Evolutionary conservation across 1,140 invertebrate genomes (phyloP), one percentile per base, ranked within the genome.

Genomic region (Orchestia grillus): DNA sequence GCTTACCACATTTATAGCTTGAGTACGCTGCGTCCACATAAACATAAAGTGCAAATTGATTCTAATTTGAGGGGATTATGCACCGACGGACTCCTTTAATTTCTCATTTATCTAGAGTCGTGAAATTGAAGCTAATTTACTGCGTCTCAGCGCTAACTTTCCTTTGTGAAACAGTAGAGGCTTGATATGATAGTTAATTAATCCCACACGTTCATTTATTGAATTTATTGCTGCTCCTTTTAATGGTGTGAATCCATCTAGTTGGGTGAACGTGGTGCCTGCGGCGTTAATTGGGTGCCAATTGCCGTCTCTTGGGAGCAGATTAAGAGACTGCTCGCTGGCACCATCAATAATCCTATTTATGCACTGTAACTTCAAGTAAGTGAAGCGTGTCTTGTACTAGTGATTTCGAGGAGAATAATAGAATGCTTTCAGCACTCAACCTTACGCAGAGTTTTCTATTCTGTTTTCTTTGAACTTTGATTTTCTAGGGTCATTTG

Each of bases 231-330:
- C 62, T 77, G 28, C 62, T 77, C 62, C 62, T 77, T 77, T 77
- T 77, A 77, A 77, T 77, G 62, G 62, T 36, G 62, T 77, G 62
- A 77, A 77, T 77, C 62, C 62, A 77, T 77, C 62, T 77, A 77
- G 11, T 77, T 77, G 36, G 28, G 62, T 77, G 28, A 77, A 77
- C 62, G 62, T 19, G 62, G 28, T 3, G 62, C 62, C 62, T 77
- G 62, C 36, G 62, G 62, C 36, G 62, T 36, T 77, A 77, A 77
- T 77, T 77, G 62, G 62, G 62, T 77, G 62, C 62, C 62, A 77
- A 77, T 77, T 77, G 62, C 62, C 62, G 62, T 77, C 11, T 77
- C 28, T 77, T 23, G 36, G 62, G 28, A 19, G 3, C 62, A 36
- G 15, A 77, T 77, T 77, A 77, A 77, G 36, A 3, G 62, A 77